Percentiles rank a stretch among this genome's conserved stretches.
Evolutionary conservation across 2,888 invertebrate species (phyloP).

Genomic region (Smittia sp.): DNA sequence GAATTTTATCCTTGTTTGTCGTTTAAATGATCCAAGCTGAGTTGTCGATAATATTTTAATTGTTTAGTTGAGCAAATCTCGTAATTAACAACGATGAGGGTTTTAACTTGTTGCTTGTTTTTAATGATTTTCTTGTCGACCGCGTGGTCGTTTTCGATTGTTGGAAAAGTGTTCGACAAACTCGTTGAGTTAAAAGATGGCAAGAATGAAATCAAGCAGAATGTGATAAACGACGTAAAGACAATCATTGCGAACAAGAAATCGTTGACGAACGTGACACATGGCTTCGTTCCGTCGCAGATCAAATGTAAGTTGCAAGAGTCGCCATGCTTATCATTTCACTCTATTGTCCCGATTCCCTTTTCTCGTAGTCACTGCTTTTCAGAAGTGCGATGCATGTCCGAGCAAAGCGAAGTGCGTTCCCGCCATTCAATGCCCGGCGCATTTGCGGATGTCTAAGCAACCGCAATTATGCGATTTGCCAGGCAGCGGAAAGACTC

Average conservation of each 20-base stretch:
- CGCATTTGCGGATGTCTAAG: conserved; percentile 56
- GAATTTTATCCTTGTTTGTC: too few relatives aligned
- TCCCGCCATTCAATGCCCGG: conserved; percentile 65
- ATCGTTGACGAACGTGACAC: not conserved
- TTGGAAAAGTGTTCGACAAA: not conserved
- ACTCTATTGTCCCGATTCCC: too few relatives aligned
- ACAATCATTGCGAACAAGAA: not conserved
- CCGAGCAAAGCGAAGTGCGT: conserved; percentile 58
- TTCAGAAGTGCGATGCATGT: conserved; percentile 52
- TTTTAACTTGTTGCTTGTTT: not conserved
- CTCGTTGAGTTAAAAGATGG: not conserved
- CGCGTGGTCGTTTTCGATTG: conserved; percentile 1
- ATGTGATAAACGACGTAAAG: not conserved
- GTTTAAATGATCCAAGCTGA: too few relatives aligned
- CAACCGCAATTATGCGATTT: conserved; percentile 58
- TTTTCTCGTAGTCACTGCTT: conserved; percentile 11
- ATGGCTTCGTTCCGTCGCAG: not conserved
- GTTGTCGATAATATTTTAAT: not conserved
- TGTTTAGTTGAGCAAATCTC: not conserved
- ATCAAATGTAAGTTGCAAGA: conserved; percentile 8
- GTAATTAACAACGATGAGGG: not conserved
- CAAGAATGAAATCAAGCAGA: not conserved
- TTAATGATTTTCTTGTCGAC: not conserved
- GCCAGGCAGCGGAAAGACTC: conserved; percentile 49
- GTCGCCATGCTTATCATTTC: too few relatives aligned